A percentile compares a stretch with the other conserved stretches of the same genome.
Evolutionary conservation across 2,797 vertebrate species (phyloP).

Genomic region (Sphenodon punctatus): DNA sequence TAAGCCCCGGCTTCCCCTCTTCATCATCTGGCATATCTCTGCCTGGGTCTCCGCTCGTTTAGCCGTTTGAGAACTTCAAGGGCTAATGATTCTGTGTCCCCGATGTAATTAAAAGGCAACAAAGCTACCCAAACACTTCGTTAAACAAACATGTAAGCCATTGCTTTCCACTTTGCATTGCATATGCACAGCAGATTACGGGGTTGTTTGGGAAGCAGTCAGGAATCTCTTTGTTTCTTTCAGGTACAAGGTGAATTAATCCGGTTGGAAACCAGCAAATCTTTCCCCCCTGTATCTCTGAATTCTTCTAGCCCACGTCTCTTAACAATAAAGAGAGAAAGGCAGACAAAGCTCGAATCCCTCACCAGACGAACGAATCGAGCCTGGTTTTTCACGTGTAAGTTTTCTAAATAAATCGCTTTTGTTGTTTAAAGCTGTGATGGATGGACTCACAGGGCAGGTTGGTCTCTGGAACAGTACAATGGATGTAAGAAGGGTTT

Average conservation of each 20-base stretch:
- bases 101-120: slow-evolving; percentile 13
- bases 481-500: slow-evolving; percentile 81
- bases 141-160: slow-evolving; percentile 15
- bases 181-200: neutral
- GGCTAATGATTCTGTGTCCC: neutral
- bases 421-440: slow-evolving; percentile 80
- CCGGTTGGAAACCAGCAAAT: slow-evolving; percentile 69
- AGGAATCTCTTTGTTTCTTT: slow-evolving; percentile 64
- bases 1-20: fast-evolving
- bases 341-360: slow-evolving; percentile 56
- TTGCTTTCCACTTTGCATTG: neutral
- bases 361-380: slow-evolving; percentile 72
- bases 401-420: slow-evolving; percentile 88
- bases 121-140: slow-evolving; percentile 31
- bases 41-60: neutral
- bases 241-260: slow-evolving; percentile 83
- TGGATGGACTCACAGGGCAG: slow-evolving; percentile 79
- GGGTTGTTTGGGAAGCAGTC: slow-evolving; percentile 16
- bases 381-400: slow-evolving; percentile 67
- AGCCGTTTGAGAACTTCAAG: slow-evolving; percentile 32
- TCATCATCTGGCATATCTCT: neutral
- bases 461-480: slow-evolving; percentile 76
- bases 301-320: slow-evolving; percentile 71
- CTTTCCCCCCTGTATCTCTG: slow-evolving; percentile 5
- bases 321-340: slow-evolving; percentile 73